These are phyloP conservation scores for Venustaconcha ellipsiformis DNA, from an alignment of 1,140 invertebrate genomes.

Conservation along the genomic window DNA sequence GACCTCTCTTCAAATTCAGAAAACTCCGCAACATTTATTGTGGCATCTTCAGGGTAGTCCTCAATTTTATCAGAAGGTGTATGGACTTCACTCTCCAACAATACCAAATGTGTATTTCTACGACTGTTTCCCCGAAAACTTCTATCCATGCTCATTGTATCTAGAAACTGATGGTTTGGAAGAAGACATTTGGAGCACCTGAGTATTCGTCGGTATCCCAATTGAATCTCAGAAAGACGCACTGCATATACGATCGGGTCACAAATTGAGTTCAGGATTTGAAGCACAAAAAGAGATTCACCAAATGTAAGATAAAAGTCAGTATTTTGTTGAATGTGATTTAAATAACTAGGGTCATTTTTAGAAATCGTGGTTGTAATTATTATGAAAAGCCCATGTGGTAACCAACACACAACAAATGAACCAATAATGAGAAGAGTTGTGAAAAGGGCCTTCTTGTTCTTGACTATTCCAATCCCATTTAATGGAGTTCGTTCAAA, in stretches of 20 bases:
- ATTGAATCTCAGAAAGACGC: conserved; percentile 73
- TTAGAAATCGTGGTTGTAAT: conserved; percentile 21
- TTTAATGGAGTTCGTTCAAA: conserved; percentile 8
- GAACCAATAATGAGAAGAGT: conserved; percentile 79
- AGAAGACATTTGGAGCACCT: background rate
- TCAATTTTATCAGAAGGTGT: too few relatives aligned
- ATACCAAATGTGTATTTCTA: too few relatives aligned
- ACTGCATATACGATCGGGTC: conserved; percentile 80
- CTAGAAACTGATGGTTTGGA: too few relatives aligned
- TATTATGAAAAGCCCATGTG: conserved; percentile 69
- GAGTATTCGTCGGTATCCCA: conserved; percentile 32
- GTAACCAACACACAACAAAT: conserved; percentile 77
- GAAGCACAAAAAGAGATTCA: conserved; percentile 59
- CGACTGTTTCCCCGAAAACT: too few relatives aligned
- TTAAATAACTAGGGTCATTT: background rate
- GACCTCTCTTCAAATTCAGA: too few relatives aligned
- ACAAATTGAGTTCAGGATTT: conserved; percentile 76
- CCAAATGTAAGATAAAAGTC: conserved; percentile 25
- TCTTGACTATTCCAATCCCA: conserved; percentile 45
- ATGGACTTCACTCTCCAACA: too few relatives aligned
- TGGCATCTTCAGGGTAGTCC: too few relatives aligned
- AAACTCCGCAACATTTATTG: too few relatives aligned
- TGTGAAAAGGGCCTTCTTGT: conserved; percentile 76
- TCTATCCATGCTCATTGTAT: too few relatives aligned
- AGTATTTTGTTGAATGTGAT: too few relatives aligned